Percentiles rank a stretch among this genome's conserved stretches.
Conservation (phyloP, 2,113 vertebrate genomes). For the Oreamnos americanus region DNA sequence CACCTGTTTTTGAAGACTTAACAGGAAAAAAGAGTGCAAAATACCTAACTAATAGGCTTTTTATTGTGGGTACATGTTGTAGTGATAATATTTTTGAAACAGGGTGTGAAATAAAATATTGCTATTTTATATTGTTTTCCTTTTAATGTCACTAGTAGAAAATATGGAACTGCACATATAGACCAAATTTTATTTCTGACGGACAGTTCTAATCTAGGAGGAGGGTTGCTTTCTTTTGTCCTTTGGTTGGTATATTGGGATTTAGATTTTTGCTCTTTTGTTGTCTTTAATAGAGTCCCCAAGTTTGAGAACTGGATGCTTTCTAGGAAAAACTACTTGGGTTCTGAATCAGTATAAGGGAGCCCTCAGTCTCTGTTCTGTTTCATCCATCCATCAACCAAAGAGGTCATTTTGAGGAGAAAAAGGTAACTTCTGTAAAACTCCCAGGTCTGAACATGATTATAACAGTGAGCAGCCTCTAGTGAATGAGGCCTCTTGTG, state of each 20-base stretch:
- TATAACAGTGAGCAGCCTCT: neutral
- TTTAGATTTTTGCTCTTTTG: neutral
- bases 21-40: neutral
- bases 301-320: neutral
- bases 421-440: neutral
- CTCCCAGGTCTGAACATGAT: neutral
- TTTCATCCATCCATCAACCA: neutral
- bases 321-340: neutral
- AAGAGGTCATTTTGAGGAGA: constrained; percentile 11
- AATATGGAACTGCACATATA: neutral
- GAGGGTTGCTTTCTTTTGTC: neutral
- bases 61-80: neutral
- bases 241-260: neutral
- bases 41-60: neutral
- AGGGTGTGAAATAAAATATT: neutral
- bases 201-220: neutral
- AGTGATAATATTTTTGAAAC: neutral
- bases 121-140: neutral
- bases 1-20: neutral
- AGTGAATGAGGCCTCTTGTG: neutral
- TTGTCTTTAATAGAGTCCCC: neutral
- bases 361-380: neutral
- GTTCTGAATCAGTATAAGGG: neutral
- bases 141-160: neutral
- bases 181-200: neutral